These are phyloP conservation scores for Cephalopterus ornatus DNA, from an alignment of 2,113 vertebrate species.

Conservation along the genomic window DNA sequence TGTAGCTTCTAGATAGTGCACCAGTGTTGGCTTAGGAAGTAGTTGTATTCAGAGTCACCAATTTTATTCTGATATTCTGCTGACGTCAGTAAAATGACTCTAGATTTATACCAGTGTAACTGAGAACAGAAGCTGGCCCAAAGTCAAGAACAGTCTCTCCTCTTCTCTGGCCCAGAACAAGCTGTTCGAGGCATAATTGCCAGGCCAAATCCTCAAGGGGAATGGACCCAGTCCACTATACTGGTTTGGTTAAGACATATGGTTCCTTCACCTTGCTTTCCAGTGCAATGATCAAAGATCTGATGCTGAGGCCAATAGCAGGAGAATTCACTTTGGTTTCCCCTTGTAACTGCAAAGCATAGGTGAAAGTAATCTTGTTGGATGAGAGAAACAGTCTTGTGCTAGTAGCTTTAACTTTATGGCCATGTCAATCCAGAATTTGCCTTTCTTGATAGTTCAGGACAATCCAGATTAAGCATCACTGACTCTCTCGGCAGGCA, in stretches of 20 bases:
- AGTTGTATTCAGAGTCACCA: conserved; percentile 9
- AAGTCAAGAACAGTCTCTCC: conserved; percentile 47
- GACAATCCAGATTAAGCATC: background rate
- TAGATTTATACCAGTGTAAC: conserved; percentile 54
- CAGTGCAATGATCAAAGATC: background rate
- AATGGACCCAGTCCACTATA: background rate
- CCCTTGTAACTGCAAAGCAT: background rate
- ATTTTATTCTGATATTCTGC: conserved; percentile 51
- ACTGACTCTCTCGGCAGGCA: background rate
- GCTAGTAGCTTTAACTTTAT: background rate
- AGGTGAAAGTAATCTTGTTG: background rate
- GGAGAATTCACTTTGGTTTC: background rate
- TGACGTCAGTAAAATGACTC: conserved; percentile 50
- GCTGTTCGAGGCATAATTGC: background rate
- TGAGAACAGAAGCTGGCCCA: conserved; percentile 49
- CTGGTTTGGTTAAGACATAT: background rate
- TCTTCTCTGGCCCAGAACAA: conserved; percentile 32
- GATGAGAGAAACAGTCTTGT: background rate
- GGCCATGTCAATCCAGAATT: background rate
- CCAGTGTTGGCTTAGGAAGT: background rate
- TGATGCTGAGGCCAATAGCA: background rate
- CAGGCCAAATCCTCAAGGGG: background rate
- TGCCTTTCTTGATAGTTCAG: background rate
- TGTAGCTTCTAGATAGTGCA: background rate
- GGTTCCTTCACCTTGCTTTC: background rate